Base-by-base conservation (phyloP, 2,113 vertebrate genomes). In the Misgurnus anguillicaudatus region DNA sequence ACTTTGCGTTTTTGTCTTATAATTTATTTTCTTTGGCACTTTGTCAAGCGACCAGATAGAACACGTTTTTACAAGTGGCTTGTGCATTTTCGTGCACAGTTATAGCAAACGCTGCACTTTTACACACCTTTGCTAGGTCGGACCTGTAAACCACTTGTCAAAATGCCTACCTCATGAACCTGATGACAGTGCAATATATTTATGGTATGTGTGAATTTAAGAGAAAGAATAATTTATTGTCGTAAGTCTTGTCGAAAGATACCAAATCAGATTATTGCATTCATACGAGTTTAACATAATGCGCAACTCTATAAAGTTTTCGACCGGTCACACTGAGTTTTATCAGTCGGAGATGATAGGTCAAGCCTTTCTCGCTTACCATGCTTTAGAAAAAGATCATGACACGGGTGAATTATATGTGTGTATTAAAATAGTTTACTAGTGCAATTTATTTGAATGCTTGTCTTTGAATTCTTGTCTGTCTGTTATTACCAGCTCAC, bases 351-450 rank as follows among this genome's bases (percentile, higher is more conserved):
- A 17, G 69, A 80, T 80, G 78, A 41, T 69, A 74, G 6, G 48
- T 67, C 70, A 80, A 48, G 67, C 65, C 69, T 77, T 84, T 6
- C 77, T 70, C 83, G 87, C 84, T 85, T 88, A 86, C 86, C 79
- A 60, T 84, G 89, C 92, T 80, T 70, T 70, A 48, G 39, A 90
- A 85, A 87, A 91, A 91, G 88, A 91, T 89, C 87, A 89, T 91
- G 87, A 89, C 96, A 98, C 95, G 95, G 95, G 95, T 97, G 93
- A 77, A 73, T 61, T 74, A 94, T 87, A 91, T 91, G 89, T 94
- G 92, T 95, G 88, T 94, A 97, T 95, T 98, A 97, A 98, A 98
- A 89, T 85, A 81, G 84, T 82, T 85, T 89, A 84, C 78, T 84
- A 91, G 80, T 69, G 80, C 19, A 19, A 82, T 70, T 82, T 66